Conservation (phyloP, 2,113 vertebrate species). For the Marmota monax region DNA sequence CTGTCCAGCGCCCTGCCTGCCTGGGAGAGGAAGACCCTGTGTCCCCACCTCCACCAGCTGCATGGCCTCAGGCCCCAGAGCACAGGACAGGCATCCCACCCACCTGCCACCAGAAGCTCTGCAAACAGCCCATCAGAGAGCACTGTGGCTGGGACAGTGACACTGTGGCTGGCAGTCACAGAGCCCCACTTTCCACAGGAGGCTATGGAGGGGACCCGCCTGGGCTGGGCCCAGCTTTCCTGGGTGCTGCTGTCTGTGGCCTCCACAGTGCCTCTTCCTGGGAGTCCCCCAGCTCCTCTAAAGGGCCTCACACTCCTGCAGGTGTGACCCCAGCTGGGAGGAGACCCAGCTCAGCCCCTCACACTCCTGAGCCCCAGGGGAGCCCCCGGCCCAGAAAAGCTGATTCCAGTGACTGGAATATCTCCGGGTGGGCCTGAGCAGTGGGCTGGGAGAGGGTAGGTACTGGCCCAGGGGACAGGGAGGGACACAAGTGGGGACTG, state of each 20-base stretch:
- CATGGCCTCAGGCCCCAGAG: rapidly evolving
- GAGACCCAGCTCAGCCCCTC: background rate
- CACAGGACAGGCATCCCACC: background rate
- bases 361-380: rapidly evolving
- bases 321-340: background rate
- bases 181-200: background rate
- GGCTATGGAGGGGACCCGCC: background rate
- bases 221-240: background rate
- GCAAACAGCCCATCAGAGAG: background rate
- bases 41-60: background rate
- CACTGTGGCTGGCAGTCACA: background rate
- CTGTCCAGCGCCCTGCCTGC: background rate
- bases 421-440: background rate
- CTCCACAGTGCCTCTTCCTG: rapidly evolving
- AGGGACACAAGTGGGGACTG: background rate
- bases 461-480: rapidly evolving
- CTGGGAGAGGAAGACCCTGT: background rate
- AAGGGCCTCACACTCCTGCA: background rate
- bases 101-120: background rate
- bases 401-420: too few relatives aligned
- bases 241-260: background rate
- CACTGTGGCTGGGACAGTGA: background rate
- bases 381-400: background rate
- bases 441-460: background rate
- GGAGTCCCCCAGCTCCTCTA: too few relatives aligned